These are phyloP conservation scores for Chrysochloris asiatica DNA, from an alignment of 2,113 vertebrate species.

Conservation along the genomic window DNA sequence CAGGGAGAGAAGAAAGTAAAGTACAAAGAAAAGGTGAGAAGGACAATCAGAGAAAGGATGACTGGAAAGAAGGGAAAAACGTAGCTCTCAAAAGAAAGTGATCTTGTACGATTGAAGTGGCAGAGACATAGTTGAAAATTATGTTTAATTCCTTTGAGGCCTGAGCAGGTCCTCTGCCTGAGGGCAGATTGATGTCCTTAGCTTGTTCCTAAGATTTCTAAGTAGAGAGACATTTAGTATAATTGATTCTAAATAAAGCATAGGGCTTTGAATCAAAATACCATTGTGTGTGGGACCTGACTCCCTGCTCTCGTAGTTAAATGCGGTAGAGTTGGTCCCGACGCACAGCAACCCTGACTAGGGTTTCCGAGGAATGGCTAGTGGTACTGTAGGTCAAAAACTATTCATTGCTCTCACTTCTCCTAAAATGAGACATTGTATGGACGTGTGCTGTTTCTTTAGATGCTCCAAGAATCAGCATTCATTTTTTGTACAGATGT, in stretches of 20 bases:
- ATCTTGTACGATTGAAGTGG: too few species aligned
- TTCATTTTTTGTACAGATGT: conserved; percentile 8
- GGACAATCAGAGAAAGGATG: too few species aligned
- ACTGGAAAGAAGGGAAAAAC: neutral
- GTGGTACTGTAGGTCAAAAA: too few species aligned
- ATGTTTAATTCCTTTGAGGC: neutral
- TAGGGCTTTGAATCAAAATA: neutral
- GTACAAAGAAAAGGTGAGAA: too few species aligned
- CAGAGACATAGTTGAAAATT: neutral
- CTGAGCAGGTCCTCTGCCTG: neutral
- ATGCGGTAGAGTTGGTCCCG: too few species aligned
- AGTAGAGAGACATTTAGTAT: neutral
- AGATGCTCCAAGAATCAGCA: neutral
- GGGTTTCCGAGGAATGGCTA: too few species aligned
- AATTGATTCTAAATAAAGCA: neutral
- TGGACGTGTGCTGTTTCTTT: neutral
- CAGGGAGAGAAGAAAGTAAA: neutral
- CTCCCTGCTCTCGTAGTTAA: neutral
- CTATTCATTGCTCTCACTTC: neutral
- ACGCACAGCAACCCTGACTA: too few species aligned
- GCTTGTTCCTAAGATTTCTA: neutral
- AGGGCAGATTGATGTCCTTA: neutral
- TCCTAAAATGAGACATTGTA: neutral
- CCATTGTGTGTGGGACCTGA: neutral
- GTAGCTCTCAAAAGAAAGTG: neutral